These are phyloP conservation scores for Argentina silus DNA, from an alignment of 2,797 vertebrate species.

Conservation along the genomic window DNA sequence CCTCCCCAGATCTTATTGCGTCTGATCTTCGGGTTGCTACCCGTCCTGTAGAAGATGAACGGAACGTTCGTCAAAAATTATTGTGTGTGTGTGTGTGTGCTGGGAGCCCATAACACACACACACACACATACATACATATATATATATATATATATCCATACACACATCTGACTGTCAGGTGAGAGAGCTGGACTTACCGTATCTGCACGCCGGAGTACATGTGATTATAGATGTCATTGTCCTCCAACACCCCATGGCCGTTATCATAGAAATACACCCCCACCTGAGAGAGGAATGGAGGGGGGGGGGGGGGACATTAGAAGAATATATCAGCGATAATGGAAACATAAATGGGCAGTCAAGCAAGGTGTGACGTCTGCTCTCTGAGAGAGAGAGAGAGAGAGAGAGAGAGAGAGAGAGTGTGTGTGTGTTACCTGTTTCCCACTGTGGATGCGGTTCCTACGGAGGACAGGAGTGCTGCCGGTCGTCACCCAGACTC, in stretches of 20 bases:
- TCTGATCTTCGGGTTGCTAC: conserved; percentile 93
- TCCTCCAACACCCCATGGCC: conserved; percentile 92
- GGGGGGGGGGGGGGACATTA: not conserved
- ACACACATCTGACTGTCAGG: not conserved
- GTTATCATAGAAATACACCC: conserved; percentile 94
- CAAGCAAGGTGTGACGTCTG: too few relatives aligned
- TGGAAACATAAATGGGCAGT: too few relatives aligned
- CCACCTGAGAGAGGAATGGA: conserved; percentile 74
- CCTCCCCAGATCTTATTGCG: conserved; percentile 95
- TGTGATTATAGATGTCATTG: conserved; percentile 95
- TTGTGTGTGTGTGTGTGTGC: not conserved
- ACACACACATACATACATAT: too few relatives aligned
- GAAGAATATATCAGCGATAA: not conserved
- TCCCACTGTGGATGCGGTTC: conserved; percentile 98
- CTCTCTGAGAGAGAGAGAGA: not conserved
- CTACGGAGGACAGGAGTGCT: conserved; percentile 96
- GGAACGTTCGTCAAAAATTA: not conserved
- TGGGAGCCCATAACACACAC: not conserved
- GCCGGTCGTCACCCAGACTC: conserved; percentile 99
- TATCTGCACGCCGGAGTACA: conserved; percentile 95
- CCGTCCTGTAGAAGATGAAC: conserved; percentile 76
- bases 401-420: not conserved
- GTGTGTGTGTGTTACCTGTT: conserved; percentile 82
- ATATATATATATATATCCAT: too few relatives aligned
- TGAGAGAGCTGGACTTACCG: conserved; percentile 72